Evolutionary conservation across 2,113 vertebrate genomes (phyloP), one percentile per base, ranked within the genome.

Genomic region (Bombycilla garrulus): DNA sequence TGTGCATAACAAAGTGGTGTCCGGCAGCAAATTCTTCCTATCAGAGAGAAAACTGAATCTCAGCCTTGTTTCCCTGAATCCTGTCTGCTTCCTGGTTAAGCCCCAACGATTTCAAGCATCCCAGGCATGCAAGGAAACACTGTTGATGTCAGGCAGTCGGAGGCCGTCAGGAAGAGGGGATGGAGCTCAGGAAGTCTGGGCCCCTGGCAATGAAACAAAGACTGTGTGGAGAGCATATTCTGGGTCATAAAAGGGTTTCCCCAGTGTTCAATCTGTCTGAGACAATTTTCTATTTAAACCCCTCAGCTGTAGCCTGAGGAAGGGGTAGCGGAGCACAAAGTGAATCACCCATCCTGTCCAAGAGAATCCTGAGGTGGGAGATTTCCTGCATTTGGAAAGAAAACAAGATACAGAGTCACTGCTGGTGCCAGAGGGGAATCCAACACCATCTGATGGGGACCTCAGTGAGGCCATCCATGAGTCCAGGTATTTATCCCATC

Each of bases 291-390:
- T 94, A 94, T 95, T 84, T 95, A 62, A 88, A 74, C 38, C 38
- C 50, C 62, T 40, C 93, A 95, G 86, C 81, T 92, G 84, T 65
- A 93, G 84, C 66, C 81, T 86, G 84, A 95, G 95, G 94, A 96
- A 91, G 84, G 84, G 92, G 84, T 60, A 92, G 92, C 0, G 1
- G 54, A 87, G 47, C 51, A 60, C 26, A 2, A 6, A 36, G 71
- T 94, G 88, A 96, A 81, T 97, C 95, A 93, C 81, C 90, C 86
- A 79, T 96, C 95, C 92, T 88, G 86, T 79, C 65, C 9, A 5
- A 80, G 92, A 79, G 91, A 80, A 86, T 82, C 66, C 56, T 0
- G 12, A 84, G 53, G 69, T 74, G 84, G 45, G 69, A 77, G 36
- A 51, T 94, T 97, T 97, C 94, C 94, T 96, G 93, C 8, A 0